Percentiles rank a stretch among this genome's conserved stretches.
Conservation (phyloP, 2,797 vertebrate genomes). For the Phyllotis vaccarum region DNA sequence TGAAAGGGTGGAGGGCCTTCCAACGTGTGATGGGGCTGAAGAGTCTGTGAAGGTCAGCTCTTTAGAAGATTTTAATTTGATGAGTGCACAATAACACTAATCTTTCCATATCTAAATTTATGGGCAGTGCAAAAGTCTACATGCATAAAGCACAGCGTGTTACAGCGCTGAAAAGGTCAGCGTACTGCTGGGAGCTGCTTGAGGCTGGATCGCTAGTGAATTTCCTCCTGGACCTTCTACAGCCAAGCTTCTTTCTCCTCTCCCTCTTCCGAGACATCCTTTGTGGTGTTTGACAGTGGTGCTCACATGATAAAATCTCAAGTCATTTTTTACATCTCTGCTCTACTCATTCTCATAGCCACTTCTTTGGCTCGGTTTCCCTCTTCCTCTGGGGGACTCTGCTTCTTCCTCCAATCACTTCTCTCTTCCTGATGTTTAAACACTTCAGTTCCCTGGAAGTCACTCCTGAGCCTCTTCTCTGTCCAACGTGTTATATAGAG, state of each 20-base stretch:
- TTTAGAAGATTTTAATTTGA: conserved; percentile 47
- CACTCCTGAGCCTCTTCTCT: neutral
- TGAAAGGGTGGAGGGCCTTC: neutral
- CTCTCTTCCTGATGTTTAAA: neutral
- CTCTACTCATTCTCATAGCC: neutral
- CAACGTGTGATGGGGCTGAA: neutral
- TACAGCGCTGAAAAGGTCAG: conserved; percentile 40
- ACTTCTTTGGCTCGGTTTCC: neutral
- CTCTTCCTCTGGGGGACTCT: neutral
- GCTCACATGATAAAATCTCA: neutral
- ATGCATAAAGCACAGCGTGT: neutral
- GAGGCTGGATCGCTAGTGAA: neutral
- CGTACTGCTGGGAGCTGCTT: neutral
- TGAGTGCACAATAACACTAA: conserved; percentile 16
- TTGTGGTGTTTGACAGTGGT: neutral
- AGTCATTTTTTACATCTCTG: neutral
- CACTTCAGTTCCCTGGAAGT: neutral
- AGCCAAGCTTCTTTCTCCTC: neutral
- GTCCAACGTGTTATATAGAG: neutral
- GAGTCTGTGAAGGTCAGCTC: conserved; percentile 12
- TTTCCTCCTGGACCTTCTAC: neutral
- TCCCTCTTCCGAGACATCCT: neutral
- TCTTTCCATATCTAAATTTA: conserved; percentile 39
- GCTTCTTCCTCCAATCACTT: neutral
- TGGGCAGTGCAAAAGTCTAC: conserved; percentile 31